Evolutionary conservation across 2,797 vertebrate species (phyloP).

Genomic region (Pachyuromys duprasi): DNA sequence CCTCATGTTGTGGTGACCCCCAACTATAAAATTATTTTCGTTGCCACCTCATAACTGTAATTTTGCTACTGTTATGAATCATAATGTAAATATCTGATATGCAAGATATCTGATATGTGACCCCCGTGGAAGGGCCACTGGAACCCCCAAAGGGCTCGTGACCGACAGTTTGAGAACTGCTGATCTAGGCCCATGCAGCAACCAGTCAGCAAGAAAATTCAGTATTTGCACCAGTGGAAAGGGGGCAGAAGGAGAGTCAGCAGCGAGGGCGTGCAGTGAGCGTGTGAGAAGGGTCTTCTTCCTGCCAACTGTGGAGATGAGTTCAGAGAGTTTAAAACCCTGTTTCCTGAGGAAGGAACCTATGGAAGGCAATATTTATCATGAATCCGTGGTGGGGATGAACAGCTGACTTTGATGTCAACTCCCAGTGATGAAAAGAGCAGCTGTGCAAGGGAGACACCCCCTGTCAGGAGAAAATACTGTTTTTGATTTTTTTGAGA

Average conservation of each 20-base stretch:
- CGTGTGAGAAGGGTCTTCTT: not conserved
- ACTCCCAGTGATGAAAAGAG: not conserved
- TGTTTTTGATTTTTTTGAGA: not conserved
- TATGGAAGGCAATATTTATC: not conserved
- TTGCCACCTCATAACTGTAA: not conserved
- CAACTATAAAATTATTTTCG: not conserved
- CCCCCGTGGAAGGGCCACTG: not conserved
- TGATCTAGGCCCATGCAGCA: not conserved
- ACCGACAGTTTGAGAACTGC: not conserved
- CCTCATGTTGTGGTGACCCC: not conserved
- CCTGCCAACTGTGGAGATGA: not conserved
- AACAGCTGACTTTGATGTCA: conserved; percentile 16
- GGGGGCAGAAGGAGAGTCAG: not conserved
- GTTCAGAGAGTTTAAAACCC: not conserved
- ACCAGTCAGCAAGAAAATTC: not conserved
- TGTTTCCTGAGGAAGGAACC: not conserved
- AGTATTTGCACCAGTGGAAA: not conserved
- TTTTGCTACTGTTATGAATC: not conserved
- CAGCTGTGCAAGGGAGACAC: not conserved
- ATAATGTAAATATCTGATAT: not conserved
- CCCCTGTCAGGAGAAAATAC: not conserved
- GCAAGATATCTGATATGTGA: not conserved
- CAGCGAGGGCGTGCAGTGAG: not conserved
- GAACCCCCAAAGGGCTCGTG: not conserved
- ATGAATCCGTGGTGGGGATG: not conserved